These are phyloP conservation scores for Morus bassanus DNA, from an alignment of 2,797 vertebrate species.

Conservation along the genomic window DNA sequence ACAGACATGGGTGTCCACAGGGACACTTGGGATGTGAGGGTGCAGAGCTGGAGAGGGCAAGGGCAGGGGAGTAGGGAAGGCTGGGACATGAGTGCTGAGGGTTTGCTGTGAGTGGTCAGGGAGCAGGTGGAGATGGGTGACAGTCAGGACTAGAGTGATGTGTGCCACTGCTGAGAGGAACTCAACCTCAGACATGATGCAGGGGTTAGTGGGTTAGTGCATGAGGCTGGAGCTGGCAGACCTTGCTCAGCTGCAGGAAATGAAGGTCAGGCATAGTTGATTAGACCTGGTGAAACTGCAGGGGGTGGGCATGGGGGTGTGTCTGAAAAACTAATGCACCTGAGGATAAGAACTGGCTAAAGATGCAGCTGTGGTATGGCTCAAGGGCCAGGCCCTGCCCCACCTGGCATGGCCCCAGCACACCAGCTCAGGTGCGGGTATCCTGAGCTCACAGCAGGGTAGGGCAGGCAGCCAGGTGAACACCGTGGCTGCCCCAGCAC, in stretches of 20 bases:
- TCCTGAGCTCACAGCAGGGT: not conserved
- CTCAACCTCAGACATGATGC: not conserved
- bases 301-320: too few relatives aligned
- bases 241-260: not conserved
- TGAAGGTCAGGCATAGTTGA: not conserved
- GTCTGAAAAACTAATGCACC: not conserved
- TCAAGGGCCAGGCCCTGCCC: not conserved
- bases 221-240: not conserved
- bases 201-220: too few relatives aligned
- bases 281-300: not conserved
- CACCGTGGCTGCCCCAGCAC: not conserved
- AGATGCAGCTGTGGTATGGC: not conserved
- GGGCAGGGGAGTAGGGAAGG: not conserved
- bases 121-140: not conserved
- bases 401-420: too few relatives aligned
- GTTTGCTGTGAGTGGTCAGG: not conserved
- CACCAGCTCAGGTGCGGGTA: not conserved
- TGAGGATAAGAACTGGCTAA: not conserved
- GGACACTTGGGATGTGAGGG: not conserved
- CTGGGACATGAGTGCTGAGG: not conserved
- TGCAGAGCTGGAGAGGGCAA: not conserved
- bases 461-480: not conserved
- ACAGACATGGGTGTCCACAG: fast-evolving
- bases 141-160: not conserved
- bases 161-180: not conserved